A percentile compares a stretch with the other conserved stretches of the same genome.
Evolutionary conservation across 2,797 vertebrate genomes (phyloP).

Genomic region (Microchirus variegatus): DNA sequence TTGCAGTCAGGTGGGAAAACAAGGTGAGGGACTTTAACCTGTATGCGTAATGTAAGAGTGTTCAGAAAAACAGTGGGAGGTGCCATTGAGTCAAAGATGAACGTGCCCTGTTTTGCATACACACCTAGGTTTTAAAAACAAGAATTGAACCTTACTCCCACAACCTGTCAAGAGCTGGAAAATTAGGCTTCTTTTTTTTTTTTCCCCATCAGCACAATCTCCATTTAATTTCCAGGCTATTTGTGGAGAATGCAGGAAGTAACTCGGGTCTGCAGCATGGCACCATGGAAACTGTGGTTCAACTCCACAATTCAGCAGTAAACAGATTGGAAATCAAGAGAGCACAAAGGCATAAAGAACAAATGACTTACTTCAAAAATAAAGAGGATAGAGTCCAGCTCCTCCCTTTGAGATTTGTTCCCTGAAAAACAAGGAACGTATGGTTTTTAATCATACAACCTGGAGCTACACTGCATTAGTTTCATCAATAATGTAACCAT

Average conservation of each 20-base stretch:
- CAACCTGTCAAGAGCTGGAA: not conserved
- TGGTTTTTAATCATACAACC: slow-evolving; percentile 38
- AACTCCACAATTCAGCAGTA: slow-evolving; percentile 34
- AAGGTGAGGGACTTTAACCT: slow-evolving; percentile 72
- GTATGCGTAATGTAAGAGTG: slow-evolving; percentile 51
- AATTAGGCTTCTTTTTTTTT: slow-evolving; percentile 16
- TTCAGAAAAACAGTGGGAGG: slow-evolving; percentile 44
- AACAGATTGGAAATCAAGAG: slow-evolving; percentile 47
- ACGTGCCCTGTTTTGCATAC: slow-evolving; percentile 37
- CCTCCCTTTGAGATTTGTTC: slow-evolving; percentile 99
- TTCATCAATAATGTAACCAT: slow-evolving; percentile 51
- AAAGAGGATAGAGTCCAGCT: slow-evolving; percentile 99
- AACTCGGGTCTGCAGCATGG: slow-evolving; percentile 20
- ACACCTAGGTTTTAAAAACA: slow-evolving; percentile 27
- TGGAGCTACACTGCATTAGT: slow-evolving; percentile 20
- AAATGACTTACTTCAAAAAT: slow-evolving; percentile 97
- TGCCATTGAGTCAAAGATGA: slow-evolving; percentile 23
- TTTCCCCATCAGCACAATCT: not conserved
- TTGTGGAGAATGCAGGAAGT: slow-evolving; percentile 39
- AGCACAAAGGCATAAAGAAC: slow-evolving; percentile 24
- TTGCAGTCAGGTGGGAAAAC: slow-evolving; percentile 71
- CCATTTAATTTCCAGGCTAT: slow-evolving; percentile 27
- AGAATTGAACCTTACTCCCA: not conserved
- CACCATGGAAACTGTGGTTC: slow-evolving; percentile 52
- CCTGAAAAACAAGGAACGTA: slow-evolving; percentile 80